Evolutionary conservation across 2,888 invertebrate species (phyloP).

Genomic region (Tinea pellionella): DNA sequence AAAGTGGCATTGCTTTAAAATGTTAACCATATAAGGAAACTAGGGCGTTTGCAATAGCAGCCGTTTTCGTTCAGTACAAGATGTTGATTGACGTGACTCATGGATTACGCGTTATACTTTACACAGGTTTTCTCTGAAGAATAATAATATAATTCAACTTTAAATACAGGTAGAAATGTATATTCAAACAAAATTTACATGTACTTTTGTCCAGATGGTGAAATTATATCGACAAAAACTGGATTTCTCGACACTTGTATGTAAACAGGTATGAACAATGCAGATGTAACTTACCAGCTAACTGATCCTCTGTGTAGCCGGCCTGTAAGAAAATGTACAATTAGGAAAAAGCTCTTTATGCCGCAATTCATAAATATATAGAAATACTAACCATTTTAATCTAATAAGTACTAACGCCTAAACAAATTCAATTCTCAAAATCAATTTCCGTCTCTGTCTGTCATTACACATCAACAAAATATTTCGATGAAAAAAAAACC

Average conservation of each 20-base stretch:
- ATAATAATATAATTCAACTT: constrained; percentile 7
- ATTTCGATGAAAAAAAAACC: neutral
- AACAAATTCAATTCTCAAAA: constrained; percentile 3
- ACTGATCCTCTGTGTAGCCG: constrained; percentile 90
- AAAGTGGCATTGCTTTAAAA: constrained; percentile 57
- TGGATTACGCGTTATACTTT: constrained; percentile 23
- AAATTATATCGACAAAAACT: neutral
- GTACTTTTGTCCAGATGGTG: neutral
- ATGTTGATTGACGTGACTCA: constrained; percentile 64
- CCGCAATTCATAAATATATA: neutral
- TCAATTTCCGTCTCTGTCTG: neutral
- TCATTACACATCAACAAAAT: neutral
- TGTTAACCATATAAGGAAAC: constrained; percentile 71
- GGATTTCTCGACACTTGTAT: constrained; percentile 16
- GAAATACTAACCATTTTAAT: constrained; percentile 1
- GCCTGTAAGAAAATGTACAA: constrained; percentile 72
- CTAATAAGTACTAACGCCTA: constrained; percentile 6
- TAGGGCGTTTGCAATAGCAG: constrained; percentile 61
- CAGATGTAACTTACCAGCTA: constrained; percentile 81
- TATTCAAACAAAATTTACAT: neutral
- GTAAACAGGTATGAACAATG: constrained; percentile 22
- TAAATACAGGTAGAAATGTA: neutral
- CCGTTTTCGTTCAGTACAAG: constrained; percentile 45
- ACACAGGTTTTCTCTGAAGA: constrained; percentile 22
- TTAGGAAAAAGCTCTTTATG: neutral